Conservation (phyloP, 2,888 invertebrate genomes). For the Torymus texanus region DNA sequence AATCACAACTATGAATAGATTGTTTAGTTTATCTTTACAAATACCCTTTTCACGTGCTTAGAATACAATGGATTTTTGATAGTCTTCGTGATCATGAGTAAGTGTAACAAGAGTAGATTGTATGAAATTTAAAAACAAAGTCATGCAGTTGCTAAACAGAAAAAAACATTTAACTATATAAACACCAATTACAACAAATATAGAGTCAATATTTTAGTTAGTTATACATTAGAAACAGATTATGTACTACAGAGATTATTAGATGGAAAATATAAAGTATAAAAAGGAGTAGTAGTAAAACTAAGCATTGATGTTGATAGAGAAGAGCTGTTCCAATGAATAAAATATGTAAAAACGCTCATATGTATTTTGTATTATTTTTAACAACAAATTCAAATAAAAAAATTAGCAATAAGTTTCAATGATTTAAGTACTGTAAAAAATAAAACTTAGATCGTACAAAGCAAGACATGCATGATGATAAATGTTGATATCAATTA, state of each 20-base stretch:
- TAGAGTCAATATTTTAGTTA: no score
- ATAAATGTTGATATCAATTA: conserved; percentile 25
- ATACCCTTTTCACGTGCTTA: conserved; percentile 44
- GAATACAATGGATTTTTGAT: conserved; percentile 24
- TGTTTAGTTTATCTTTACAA: conserved; percentile 34
- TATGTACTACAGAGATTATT: not conserved
- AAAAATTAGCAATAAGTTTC: conserved; percentile 35
- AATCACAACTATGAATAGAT: conserved; percentile 54
- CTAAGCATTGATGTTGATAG: conserved; percentile 67
- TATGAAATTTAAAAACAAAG: conserved; percentile 20
- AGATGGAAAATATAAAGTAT: not conserved
- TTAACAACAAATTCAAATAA: conserved; percentile 23
- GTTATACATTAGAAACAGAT: no score
- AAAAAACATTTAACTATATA: conserved; percentile 7
- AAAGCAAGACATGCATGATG: conserved; percentile 55
- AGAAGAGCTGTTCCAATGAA: conserved; percentile 55
- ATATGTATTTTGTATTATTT: conserved; percentile 29
- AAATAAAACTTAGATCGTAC: conserved; percentile 34
- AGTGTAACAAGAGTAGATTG: conserved; percentile 39
- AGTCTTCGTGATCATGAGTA: conserved; percentile 40
- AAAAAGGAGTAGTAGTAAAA: conserved; percentile 2
- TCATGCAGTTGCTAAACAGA: conserved; percentile 24
- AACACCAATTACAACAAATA: not conserved
- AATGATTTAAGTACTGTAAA: conserved; percentile 34
- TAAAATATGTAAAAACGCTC: conserved; percentile 16